These are phyloP conservation scores for Liopterus haemorrhoidalis DNA, from an alignment of 2,888 invertebrate species.

Conservation along the genomic window DNA sequence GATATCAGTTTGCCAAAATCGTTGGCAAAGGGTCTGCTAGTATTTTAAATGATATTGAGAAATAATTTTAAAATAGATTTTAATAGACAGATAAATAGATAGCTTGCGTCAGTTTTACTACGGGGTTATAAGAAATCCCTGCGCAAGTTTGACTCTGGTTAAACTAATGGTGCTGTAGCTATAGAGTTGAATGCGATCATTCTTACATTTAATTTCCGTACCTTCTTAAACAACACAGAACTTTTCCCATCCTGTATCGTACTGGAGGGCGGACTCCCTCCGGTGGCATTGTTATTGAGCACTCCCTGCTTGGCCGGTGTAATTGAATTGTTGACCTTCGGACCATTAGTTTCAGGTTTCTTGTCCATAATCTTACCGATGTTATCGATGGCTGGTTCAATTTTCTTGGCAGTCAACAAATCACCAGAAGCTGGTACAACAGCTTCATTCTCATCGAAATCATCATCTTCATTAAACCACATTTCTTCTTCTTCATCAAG, in stretches of 20 bases:
- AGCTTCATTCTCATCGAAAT: constrained; percentile 73
- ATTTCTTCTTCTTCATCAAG: constrained; percentile 97
- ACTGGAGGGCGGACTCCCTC: constrained; percentile 44
- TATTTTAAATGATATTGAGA: too few species aligned
- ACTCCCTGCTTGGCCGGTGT: constrained; percentile 41
- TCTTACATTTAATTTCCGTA: too few species aligned
- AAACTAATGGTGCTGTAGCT: too few species aligned
- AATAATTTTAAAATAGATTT: too few species aligned
- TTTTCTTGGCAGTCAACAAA: constrained; percentile 49
- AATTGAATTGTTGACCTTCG: constrained; percentile 40
- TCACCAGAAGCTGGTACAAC: constrained; percentile 51
- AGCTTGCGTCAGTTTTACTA: too few species aligned
- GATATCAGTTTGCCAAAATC: too few species aligned
- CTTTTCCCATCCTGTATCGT: constrained; percentile 41
- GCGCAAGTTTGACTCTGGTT: too few species aligned
- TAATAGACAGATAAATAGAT: too few species aligned
- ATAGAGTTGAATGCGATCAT: too few species aligned
- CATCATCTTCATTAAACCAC: constrained; percentile 98
- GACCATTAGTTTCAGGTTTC: constrained; percentile 40
- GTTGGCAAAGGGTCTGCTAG: too few species aligned
- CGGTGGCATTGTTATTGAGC: constrained; percentile 46
- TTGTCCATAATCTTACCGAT: constrained; percentile 47
- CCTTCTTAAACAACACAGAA: constrained; percentile 49
- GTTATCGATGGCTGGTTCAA: constrained; percentile 56
- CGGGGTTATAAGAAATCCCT: too few species aligned